A percentile compares a stretch with the other conserved stretches of the same genome.
Conservation (phyloP, 2,888 invertebrate genomes). For the Calephelis perditalis region DNA sequence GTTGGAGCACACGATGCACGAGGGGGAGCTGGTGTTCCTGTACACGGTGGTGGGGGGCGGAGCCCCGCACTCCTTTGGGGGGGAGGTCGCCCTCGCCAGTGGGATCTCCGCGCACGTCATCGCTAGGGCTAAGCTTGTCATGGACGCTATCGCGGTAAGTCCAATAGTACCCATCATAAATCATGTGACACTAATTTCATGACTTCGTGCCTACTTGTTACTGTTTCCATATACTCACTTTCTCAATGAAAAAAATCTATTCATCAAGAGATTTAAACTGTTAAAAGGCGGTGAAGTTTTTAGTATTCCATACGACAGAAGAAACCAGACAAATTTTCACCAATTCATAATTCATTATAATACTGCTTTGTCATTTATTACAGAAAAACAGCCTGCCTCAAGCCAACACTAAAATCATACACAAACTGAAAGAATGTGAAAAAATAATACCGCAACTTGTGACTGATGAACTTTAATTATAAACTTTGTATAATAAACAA, state of each 20-base stretch:
- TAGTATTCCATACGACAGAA: too few species aligned
- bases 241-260: too few species aligned
- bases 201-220: too few species aligned
- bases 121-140: conserved; percentile 70
- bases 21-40: conserved; percentile 81
- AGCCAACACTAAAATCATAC: conserved; percentile 47
- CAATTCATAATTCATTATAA: too few species aligned
- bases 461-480: conserved; percentile 58
- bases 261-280: too few species aligned
- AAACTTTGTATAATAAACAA: conserved; percentile 36
- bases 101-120: conserved; percentile 34
- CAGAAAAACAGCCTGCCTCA: conserved; percentile 56
- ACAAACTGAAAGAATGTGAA: conserved; percentile 46
- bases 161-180: background rate
- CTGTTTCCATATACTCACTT: too few species aligned
- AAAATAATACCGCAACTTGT: conserved; percentile 56
- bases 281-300: too few species aligned
- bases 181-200: too few species aligned
- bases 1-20: conserved; percentile 79
- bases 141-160: conserved; percentile 47
- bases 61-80: conserved; percentile 64
- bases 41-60: conserved; percentile 81
- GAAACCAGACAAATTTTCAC: too few species aligned
- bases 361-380: conserved; percentile 25
- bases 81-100: too few species aligned